Percentiles rank a stretch among this genome's conserved stretches.
These are phyloP conservation scores for Pangasius djambal DNA, from an alignment of 2,797 vertebrate species.

Conservation along the genomic window DNA sequence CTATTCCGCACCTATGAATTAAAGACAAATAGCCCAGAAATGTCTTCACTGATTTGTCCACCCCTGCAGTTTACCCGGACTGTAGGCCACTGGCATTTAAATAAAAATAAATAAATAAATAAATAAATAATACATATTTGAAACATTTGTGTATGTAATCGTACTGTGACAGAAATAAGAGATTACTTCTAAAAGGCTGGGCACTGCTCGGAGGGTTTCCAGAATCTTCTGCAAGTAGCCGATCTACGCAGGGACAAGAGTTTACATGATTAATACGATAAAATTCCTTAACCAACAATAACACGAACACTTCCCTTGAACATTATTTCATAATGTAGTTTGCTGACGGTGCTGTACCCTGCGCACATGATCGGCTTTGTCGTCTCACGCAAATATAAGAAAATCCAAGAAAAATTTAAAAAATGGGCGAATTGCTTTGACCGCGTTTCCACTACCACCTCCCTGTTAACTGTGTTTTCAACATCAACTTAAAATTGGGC, in stretches of 20 bases:
- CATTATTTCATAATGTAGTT: background rate
- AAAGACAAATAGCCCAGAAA: background rate
- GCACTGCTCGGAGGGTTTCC: slow-evolving; percentile 78
- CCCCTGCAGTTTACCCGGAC: background rate
- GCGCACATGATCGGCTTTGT: background rate
- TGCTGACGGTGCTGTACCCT: background rate
- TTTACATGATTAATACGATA: background rate
- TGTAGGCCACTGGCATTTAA: background rate
- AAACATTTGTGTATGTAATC: background rate
- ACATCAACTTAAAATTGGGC: background rate
- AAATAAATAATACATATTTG: too few relatives aligned
- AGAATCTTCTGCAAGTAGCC: slow-evolving; percentile 86
- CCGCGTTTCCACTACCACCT: background rate
- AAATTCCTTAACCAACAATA: background rate
- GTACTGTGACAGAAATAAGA: background rate
- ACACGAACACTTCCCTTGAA: background rate
- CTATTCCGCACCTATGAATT: background rate
- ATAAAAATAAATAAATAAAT: background rate
- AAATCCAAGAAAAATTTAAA: background rate
- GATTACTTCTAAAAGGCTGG: slow-evolving; percentile 89
- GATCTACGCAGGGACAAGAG: slow-evolving; percentile 71
- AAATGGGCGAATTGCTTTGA: background rate
- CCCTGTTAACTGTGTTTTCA: background rate
- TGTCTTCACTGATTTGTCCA: background rate
- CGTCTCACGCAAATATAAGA: background rate